phyloP scores from a whole-genome alignment of 2,888 invertebrate species.

The Drosophila multiciliata region DNA sequence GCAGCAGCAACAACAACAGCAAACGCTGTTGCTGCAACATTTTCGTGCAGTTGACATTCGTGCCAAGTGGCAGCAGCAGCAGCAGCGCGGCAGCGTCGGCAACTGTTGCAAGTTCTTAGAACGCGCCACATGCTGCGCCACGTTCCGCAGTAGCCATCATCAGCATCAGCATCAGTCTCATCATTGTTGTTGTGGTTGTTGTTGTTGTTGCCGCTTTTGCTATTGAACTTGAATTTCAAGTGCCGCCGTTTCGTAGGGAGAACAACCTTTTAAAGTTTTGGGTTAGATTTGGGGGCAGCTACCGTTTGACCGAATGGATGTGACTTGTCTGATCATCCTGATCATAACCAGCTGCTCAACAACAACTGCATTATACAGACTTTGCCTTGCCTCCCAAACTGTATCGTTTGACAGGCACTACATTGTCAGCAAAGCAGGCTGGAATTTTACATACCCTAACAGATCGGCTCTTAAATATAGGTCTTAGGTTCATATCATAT shows the following conservation, averaged over 20 bases:
- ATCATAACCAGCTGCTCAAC: slow-evolving; percentile 3
- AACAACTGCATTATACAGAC: not conserved
- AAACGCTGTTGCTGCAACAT: slow-evolving; percentile 60
- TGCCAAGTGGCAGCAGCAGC: slow-evolving; percentile 71
- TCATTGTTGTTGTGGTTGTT: slow-evolving; percentile 28
- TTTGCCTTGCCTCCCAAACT: slow-evolving; percentile 5
- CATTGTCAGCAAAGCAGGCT: slow-evolving; percentile 7
- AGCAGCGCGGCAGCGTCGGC: slow-evolving; percentile 55
- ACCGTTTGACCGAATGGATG: slow-evolving; percentile 29
- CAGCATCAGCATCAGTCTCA: slow-evolving; percentile 17
- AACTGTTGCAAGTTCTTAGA: slow-evolving; percentile 79
- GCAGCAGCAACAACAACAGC: slow-evolving; percentile 17
- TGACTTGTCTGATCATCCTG: not conserved
- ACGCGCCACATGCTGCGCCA: slow-evolving; percentile 79
- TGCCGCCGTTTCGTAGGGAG: slow-evolving; percentile 31
- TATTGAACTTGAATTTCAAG: slow-evolving; percentile 80
- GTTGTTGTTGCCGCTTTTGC: slow-evolving; percentile 23
- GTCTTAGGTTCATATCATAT: too few relatives aligned
- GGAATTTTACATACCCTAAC: not conserved
- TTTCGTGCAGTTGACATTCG: slow-evolving; percentile 81
- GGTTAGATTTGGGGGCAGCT: slow-evolving; percentile 41
- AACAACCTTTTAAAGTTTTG: slow-evolving; percentile 37
- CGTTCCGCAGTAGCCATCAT: slow-evolving; percentile 64
- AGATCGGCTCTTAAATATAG: not conserved
- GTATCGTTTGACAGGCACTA: slow-evolving; percentile 9